A percentile compares a stretch with the other conserved stretches of the same genome.
phyloP scores from a whole-genome alignment of 2,888 invertebrate genomes.

The Cryptocephalus primarius region DNA sequence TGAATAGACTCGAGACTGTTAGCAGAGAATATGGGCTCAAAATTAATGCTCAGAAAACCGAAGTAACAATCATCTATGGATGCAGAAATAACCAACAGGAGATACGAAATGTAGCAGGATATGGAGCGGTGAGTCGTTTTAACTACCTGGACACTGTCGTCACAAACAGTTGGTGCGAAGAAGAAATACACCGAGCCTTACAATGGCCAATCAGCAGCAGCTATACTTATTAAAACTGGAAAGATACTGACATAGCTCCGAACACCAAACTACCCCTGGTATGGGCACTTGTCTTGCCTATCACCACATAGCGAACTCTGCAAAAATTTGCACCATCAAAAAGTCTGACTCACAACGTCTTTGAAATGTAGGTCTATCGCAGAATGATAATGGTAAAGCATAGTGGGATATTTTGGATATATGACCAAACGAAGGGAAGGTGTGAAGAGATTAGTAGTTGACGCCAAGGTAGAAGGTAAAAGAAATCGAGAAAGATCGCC shows the following conservation, averaged over 20 bases:
- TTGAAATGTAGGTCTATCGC: no score
- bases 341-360: no score
- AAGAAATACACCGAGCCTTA: neutral
- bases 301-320: no score
- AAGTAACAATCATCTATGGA: neutral
- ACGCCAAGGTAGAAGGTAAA: no score
- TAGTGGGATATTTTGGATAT: no score
- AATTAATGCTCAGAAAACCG: neutral
- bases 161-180: neutral
- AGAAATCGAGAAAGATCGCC: no score
- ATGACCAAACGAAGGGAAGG: no score
- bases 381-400: no score
- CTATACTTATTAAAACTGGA: neutral
- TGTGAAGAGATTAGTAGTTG: no score
- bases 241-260: neutral
- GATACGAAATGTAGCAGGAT: neutral
- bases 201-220: neutral
- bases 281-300: neutral
- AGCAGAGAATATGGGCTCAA: neutral
- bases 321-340: no score
- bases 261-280: neutral
- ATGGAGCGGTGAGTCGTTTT: no score
- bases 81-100: slow-evolving; percentile 1
- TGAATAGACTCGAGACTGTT: neutral
- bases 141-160: neutral